Evolutionary conservation across 2,888 invertebrate genomes (phyloP).

Genomic region (Trimorus sp.): DNA sequence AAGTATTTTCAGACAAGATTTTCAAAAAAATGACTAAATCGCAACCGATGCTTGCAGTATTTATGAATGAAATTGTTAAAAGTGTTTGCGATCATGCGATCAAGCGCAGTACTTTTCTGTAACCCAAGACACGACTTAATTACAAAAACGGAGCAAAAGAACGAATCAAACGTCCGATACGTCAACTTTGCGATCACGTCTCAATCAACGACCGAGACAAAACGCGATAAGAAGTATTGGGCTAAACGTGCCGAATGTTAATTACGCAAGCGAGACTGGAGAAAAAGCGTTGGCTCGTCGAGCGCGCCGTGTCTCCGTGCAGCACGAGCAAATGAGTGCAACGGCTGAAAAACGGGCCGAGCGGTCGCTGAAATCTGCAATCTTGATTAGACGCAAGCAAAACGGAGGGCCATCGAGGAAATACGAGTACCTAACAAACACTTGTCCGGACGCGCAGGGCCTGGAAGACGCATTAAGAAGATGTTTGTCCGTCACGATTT

Average conservation of each 20-base stretch:
- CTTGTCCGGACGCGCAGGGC: slow-evolving; percentile 45
- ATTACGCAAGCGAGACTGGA: slow-evolving; percentile 75
- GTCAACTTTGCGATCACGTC: slow-evolving; percentile 75
- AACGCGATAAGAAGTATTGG: slow-evolving; percentile 64
- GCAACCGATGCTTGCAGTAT: no score
- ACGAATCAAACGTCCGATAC: slow-evolving; percentile 34
- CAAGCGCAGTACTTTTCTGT: no score
- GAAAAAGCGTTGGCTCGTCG: slow-evolving; percentile 73
- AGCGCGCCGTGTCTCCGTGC: slow-evolving; percentile 53
- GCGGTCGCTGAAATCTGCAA: slow-evolving; percentile 60
- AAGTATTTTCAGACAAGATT: no score
- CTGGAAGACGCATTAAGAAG: slow-evolving; percentile 58
- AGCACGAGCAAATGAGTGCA: slow-evolving; percentile 63
- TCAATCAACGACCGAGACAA: slow-evolving; percentile 73
- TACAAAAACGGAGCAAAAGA: no score
- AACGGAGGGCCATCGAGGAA: slow-evolving; percentile 58
- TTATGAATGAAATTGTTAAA: no score
- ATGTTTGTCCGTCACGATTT: slow-evolving; percentile 59
- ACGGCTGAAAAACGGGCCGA: slow-evolving; percentile 57
- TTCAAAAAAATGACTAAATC: no score
- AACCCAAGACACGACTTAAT: no score
- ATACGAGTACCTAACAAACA: slow-evolving; percentile 63
- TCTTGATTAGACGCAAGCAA: slow-evolving; percentile 58
- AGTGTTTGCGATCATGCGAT: no score
- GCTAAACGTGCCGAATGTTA: slow-evolving; percentile 79